Conservation (phyloP, 2,797 vertebrate genomes). For the Galaxias olidus region DNA sequence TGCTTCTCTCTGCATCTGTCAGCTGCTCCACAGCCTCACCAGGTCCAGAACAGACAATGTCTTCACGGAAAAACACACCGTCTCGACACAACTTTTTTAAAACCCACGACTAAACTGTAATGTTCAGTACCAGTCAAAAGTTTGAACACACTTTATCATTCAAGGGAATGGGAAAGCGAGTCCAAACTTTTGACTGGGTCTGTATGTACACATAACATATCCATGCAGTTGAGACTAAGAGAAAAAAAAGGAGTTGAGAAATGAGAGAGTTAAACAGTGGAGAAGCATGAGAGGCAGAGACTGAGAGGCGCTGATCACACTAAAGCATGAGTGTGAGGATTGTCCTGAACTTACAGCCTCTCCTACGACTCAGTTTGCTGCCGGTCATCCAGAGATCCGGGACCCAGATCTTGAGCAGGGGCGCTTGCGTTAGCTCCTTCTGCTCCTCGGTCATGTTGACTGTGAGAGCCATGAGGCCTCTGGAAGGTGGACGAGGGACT, state of each 20-base stretch:
- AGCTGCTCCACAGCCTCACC: slow-evolving; percentile 13
- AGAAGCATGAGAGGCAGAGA: neutral
- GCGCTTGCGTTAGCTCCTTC: slow-evolving; percentile 78
- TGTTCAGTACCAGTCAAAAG: too few relatives aligned
- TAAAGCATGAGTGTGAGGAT: neutral
- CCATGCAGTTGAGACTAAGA: too few relatives aligned
- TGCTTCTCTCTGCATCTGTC: slow-evolving; percentile 25
- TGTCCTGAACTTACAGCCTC: slow-evolving; percentile 80
- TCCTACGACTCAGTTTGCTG: slow-evolving; percentile 67
- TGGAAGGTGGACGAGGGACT: slow-evolving; percentile 13
- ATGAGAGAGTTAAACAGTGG: neutral
- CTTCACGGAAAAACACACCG: too few relatives aligned
- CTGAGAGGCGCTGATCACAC: neutral
- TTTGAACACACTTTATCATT: too few relatives aligned
- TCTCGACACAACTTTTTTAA: too few relatives aligned
- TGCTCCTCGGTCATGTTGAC: slow-evolving; percentile 54
- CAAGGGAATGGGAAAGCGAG: too few relatives aligned
- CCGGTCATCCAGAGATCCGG: slow-evolving; percentile 70
- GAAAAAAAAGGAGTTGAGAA: too few relatives aligned
- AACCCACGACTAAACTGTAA: too few relatives aligned
- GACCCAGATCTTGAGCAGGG: slow-evolving; percentile 85
- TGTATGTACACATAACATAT: too few relatives aligned
- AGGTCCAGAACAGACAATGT: too few relatives aligned
- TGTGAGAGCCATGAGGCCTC: slow-evolving; percentile 51
- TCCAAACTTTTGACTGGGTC: too few relatives aligned